Percentiles rank a stretch among this genome's conserved stretches.
These are phyloP conservation scores for Atta texana DNA, from an alignment of 1,140 invertebrate genomes.

Conservation along the genomic window DNA sequence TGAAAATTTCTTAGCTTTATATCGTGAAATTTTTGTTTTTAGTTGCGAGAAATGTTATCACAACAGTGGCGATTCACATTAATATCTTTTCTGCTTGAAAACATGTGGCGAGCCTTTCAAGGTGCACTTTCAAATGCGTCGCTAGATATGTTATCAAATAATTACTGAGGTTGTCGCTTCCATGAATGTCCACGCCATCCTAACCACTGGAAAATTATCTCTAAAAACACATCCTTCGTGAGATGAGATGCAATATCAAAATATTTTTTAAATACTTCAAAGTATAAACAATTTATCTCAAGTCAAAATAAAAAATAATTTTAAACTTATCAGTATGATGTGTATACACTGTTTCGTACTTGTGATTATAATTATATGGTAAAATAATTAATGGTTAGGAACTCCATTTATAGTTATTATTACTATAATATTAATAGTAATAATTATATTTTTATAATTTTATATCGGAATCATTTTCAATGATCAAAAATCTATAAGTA, in stretches of 20 bases:
- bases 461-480: no score
- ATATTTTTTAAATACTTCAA: not conserved
- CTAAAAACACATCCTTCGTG: constrained; percentile 14
- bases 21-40: not conserved
- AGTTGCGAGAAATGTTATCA: not conserved
- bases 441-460: no score
- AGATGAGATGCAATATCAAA: not conserved
- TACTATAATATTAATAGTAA: no score
- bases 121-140: not conserved
- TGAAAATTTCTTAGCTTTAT: not conserved
- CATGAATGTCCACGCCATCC: not conserved
- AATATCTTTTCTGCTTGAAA: constrained; percentile 34
- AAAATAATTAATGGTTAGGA: not conserved
- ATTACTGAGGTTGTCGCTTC: constrained; percentile 41
- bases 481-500: no score
- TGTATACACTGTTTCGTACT: no score
- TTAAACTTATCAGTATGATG: no score
- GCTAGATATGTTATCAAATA: not conserved
- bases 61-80: constrained; percentile 19
- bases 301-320: not conserved
- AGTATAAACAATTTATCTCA: not conserved
- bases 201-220: constrained; percentile 49
- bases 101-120: constrained; percentile 4
- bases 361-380: no score
- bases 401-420: no score